A percentile compares a stretch with the other conserved stretches of the same genome.
Evolutionary conservation across 2,797 vertebrate genomes (phyloP).

Genomic region (Clarias laeviceps): DNA sequence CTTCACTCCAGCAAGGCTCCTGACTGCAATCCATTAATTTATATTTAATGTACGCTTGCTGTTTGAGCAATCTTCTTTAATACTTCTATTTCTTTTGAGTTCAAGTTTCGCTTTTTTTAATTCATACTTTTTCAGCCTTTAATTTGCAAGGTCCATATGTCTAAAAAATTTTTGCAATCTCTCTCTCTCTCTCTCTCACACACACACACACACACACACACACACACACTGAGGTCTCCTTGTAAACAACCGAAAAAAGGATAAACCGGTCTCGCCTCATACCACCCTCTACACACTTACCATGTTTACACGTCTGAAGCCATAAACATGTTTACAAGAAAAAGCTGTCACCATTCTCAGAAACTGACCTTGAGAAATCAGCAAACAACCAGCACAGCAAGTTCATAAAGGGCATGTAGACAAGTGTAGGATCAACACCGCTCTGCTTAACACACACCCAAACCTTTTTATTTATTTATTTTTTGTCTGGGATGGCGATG

Average conservation of each 20-base stretch:
- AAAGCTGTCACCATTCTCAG: slow-evolving; percentile 67
- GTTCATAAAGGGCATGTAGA: slow-evolving; percentile 71
- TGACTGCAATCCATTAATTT: slow-evolving; percentile 77
- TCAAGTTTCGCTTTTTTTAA: slow-evolving; percentile 10
- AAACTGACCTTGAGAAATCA: slow-evolving; percentile 74
- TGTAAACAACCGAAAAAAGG: slow-evolving; percentile 47
- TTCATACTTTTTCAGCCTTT: slow-evolving; percentile 54
- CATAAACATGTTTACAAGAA: slow-evolving; percentile 77
- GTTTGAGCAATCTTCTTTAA: slow-evolving; percentile 38
- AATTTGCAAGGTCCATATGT: slow-evolving; percentile 59
- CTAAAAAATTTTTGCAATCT: slow-evolving; percentile 49
- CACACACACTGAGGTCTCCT: slow-evolving; percentile 3
- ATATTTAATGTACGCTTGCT: slow-evolving; percentile 73
- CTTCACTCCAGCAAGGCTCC: slow-evolving; percentile 62
- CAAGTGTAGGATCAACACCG: slow-evolving; percentile 48
- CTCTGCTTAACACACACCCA: slow-evolving; percentile 39
- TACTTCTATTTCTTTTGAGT: slow-evolving; percentile 45
- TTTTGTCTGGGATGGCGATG: not conserved
- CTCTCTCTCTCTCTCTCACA: slow-evolving; percentile 18
- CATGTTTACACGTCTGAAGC: slow-evolving; percentile 72
- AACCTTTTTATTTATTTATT: not conserved
- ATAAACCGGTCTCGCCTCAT: slow-evolving; percentile 56
- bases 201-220: slow-evolving; percentile 17
- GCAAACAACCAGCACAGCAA: slow-evolving; percentile 72
- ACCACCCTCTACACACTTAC: slow-evolving; percentile 68